phyloP scores from a whole-genome alignment of 2,888 invertebrate genomes.

The Drosophila leonis region DNA sequence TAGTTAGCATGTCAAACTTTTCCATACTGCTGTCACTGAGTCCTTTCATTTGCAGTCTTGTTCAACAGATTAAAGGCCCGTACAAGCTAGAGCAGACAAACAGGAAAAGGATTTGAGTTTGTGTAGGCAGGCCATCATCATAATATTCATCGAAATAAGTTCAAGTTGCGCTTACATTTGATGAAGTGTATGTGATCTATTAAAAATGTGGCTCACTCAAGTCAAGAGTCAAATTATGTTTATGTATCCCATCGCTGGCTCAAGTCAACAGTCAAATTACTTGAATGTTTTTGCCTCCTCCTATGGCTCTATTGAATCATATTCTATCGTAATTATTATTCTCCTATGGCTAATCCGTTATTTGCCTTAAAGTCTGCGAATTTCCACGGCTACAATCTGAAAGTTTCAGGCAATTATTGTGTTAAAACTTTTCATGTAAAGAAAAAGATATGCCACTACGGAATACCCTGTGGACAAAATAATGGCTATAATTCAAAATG shows the following conservation, averaged over 20 bases:
- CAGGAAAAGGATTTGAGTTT: conserved; percentile 19
- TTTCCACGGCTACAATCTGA: conserved; percentile 28
- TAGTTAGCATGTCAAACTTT: conserved; percentile 68
- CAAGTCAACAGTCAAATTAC: background rate
- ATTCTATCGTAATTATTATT: background rate
- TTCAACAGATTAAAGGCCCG: conserved; percentile 38
- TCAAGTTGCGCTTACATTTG: conserved; percentile 11
- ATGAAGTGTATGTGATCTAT: conserved; percentile 27
- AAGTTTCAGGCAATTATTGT: conserved; percentile 51
- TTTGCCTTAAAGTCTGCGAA: conserved; percentile 19
- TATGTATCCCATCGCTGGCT: too few relatives aligned
- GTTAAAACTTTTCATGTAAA: conserved; percentile 43
- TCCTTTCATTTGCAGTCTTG: conserved; percentile 58
- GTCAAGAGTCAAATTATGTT: conserved; percentile 1
- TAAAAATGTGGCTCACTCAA: background rate
- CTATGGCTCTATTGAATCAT: background rate
- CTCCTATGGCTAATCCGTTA: conserved; percentile 10
- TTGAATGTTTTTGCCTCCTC: background rate
- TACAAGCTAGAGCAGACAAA: background rate
- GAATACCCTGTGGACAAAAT: conserved; percentile 15
- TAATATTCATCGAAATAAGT: conserved; percentile 10
- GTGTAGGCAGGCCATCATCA: background rate
- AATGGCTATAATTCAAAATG: too few relatives aligned
- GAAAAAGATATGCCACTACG: background rate
- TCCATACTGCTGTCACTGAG: conserved; percentile 59